A percentile compares a stretch with the other conserved stretches of the same genome.
phyloP scores from a whole-genome alignment of 92 coral and sea anemone species.

The Paragorgia papillata region DNA sequence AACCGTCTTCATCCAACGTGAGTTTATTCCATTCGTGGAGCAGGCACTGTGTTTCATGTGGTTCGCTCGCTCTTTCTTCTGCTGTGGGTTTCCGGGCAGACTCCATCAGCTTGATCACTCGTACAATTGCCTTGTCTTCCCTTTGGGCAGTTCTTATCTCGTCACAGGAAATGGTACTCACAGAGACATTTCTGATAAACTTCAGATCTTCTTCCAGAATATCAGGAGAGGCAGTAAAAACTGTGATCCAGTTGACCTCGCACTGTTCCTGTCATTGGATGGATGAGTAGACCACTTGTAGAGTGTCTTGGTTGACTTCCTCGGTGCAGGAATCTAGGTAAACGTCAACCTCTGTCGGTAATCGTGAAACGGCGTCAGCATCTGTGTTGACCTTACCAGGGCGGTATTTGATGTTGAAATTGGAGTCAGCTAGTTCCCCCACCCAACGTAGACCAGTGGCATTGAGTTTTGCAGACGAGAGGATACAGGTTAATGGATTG shows the following conservation, averaged over 20 bases:
- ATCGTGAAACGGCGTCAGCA: too few species aligned
- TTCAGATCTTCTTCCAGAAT: not conserved
- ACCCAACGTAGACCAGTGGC: too few species aligned
- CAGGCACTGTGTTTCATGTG: conserved; percentile 40
- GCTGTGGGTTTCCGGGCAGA: not conserved
- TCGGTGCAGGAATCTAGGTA: conserved; percentile 15
- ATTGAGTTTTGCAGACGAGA: too few species aligned
- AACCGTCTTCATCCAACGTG: conserved; percentile 48
- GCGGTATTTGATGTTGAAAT: too few species aligned
- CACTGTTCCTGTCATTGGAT: not conserved
- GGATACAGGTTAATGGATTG: too few species aligned
- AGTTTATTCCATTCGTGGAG: conserved; percentile 62
- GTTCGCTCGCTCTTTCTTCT: conserved; percentile 16
- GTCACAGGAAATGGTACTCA: not conserved
- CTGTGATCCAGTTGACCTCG: conserved; percentile 26
- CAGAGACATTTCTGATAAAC: not conserved
- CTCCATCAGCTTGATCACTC: not conserved
- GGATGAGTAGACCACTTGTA: conserved; percentile 16
- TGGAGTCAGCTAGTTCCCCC: too few species aligned
- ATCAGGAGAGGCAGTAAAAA: not conserved
- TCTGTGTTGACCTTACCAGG: too few species aligned
- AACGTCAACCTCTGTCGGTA: not conserved
- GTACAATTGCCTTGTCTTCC: conserved; percentile 11
- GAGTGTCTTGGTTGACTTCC: conserved; percentile 10
- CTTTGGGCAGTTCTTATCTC: conserved; percentile 20